Evolutionary conservation across 1,140 invertebrate genomes (phyloP), one percentile per base, ranked within the genome.

Genomic region (Brachystomella parvula): DNA sequence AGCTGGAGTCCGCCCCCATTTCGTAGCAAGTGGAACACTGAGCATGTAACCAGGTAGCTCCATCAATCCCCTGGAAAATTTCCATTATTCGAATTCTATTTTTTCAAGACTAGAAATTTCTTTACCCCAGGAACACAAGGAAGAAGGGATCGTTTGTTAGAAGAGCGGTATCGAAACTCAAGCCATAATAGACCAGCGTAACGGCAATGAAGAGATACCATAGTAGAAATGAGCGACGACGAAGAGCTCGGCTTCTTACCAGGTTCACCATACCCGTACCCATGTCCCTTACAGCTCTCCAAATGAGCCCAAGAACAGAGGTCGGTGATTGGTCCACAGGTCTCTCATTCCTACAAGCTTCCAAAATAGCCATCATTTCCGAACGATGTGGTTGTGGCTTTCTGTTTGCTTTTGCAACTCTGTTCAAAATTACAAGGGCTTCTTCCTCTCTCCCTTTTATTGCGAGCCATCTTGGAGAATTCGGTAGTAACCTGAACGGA

Each of bases 401-500:
- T 28, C 29, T 2, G 64, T 83, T 83, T 12, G 69, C 75, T 60
- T 71, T 75, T 15, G 88, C 86, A 2, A 88, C 88, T 71, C 81
- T 81, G 74, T 84, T 76, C 59, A 93, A 76, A 64, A 90, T 85
- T 53, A 75, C 76, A 68, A 85, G 81, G 0, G 89, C 87, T 80
- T 88, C 84, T 59, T 85, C 80, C 2, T 82, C 80, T 70, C 83
- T 82, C 53, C 88, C 87, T 75, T 88, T 83, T 31, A 87, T 85
- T 32, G 92, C 76, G 24, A 93, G 77, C 90, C 90, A 93, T 70
- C 89, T 81, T 17, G 89, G 89, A 2, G 89, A 92, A 82, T 93
- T 89, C 2, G 89, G 89, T 30, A 92, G 78, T 21, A 90, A 79
- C 82, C 83, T 86, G 73, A 28, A 44, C n/a, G n/a, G n/a, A n/a